Percentiles rank a stretch among this genome's conserved stretches.
phyloP scores from a whole-genome alignment of 2,888 invertebrate species.

The Caenorhabditis imperialis region DNA sequence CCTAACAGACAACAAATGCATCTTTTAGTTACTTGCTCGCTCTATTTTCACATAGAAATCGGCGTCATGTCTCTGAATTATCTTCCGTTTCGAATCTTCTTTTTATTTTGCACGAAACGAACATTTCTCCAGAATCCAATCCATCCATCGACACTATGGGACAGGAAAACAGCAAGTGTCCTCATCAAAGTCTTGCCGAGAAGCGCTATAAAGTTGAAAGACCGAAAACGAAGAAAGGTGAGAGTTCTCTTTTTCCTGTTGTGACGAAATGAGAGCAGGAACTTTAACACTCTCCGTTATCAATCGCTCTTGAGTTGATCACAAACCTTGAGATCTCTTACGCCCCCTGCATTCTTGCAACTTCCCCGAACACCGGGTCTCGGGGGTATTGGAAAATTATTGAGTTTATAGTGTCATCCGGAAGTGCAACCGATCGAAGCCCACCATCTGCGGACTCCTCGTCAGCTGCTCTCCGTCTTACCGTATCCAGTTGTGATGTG shows the following conservation, averaged over 20 bases:
- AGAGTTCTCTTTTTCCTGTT: too few relatives aligned
- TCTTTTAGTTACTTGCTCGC: too few relatives aligned
- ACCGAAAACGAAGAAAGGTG: slow-evolving; percentile 58
- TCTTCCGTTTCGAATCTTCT: too few relatives aligned
- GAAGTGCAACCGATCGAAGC: slow-evolving; percentile 50
- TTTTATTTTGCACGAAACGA: too few relatives aligned
- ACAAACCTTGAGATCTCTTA: slow-evolving; percentile 4
- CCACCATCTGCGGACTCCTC: slow-evolving; percentile 6
- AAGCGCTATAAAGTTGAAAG: slow-evolving; percentile 66
- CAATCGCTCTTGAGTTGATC: slow-evolving; percentile 24
- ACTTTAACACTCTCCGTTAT: neutral
- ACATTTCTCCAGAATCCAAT: too few relatives aligned
- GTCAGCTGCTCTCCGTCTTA: slow-evolving; percentile 27
- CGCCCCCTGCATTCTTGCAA: slow-evolving; percentile 17
- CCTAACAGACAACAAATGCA: too few relatives aligned
- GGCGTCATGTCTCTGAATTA: too few relatives aligned
- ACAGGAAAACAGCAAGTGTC: slow-evolving; percentile 61
- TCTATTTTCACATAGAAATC: too few relatives aligned
- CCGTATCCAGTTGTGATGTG: slow-evolving; percentile 51
- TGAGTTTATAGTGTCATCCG: slow-evolving; percentile 47
- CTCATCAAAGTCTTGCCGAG: slow-evolving; percentile 62
- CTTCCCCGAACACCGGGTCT: neutral
- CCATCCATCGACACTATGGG: slow-evolving; percentile 48
- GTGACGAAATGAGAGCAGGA: slow-evolving; percentile 4
- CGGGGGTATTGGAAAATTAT: neutral